Percentiles rank a stretch among this genome's conserved stretches.
Conservation (phyloP, 1,140 invertebrate genomes). For the Formica exsecta region DNA sequence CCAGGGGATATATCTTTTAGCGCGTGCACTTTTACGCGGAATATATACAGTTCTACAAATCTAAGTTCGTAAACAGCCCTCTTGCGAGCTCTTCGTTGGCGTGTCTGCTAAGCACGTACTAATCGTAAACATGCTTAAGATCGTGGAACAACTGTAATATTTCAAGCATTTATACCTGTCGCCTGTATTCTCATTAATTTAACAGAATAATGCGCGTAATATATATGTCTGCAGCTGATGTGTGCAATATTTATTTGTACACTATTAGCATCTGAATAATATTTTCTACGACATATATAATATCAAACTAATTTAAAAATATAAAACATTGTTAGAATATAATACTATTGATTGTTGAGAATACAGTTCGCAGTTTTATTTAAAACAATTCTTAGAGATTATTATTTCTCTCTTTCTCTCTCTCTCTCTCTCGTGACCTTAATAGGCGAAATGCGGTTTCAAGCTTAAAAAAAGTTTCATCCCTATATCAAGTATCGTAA, state of each 20-base stretch:
- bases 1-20: not conserved
- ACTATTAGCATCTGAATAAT: not conserved
- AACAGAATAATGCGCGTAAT: not conserved
- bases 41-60: not conserved
- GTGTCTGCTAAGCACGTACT: too few species aligned
- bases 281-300: not conserved
- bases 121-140: not conserved
- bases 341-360: not conserved
- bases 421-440: not conserved
- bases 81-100: too few species aligned
- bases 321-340: not conserved
- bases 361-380: not conserved
- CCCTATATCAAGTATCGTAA: too few species aligned
- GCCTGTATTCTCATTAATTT: not conserved
- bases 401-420: not conserved
- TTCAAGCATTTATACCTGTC: not conserved
- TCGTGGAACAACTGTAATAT: constrained; percentile 7
- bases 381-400: constrained; percentile 3
- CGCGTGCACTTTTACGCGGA: not conserved
- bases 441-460: not conserved
- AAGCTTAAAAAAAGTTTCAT: not conserved
- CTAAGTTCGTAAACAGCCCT: not conserved
- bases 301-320: not conserved
- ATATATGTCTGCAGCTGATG: too few species aligned
- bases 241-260: too few species aligned